phyloP scores from a whole-genome alignment of 2,113 vertebrate species.

The Microtus richardsoni region DNA sequence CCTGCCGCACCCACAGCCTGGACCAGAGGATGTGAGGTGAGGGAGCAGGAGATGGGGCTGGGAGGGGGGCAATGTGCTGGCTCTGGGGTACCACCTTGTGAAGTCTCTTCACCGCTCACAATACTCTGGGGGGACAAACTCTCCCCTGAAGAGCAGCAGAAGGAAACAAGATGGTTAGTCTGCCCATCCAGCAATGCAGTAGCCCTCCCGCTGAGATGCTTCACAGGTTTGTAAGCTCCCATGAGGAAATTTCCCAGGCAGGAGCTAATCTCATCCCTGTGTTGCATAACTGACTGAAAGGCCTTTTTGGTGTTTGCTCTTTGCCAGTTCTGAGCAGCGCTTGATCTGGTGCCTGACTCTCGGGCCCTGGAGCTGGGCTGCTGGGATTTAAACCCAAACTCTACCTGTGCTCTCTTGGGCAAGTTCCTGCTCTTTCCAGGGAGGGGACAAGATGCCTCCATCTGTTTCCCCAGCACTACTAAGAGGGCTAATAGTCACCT shows the following conservation, averaged over 20 bases:
- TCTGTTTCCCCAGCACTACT: not conserved
- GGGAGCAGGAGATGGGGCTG: not conserved
- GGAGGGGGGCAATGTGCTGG: no score
- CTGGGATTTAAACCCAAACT: not conserved
- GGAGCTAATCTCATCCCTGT: not conserved
- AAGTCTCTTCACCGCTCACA: not conserved
- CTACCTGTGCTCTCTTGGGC: not conserved
- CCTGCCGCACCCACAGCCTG: not conserved
- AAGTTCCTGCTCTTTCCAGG: not conserved
- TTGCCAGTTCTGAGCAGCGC: not conserved
- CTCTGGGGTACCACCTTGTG: not conserved
- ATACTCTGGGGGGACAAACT: not conserved
- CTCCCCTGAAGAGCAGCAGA: not conserved
- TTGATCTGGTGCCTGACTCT: fast-evolving
- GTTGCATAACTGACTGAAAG: not conserved
- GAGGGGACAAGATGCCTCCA: not conserved
- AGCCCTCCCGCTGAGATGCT: not conserved
- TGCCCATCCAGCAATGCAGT: not conserved
- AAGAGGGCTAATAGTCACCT: not conserved
- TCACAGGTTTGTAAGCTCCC: not conserved
- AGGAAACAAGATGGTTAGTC: not conserved
- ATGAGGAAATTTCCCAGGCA: not conserved
- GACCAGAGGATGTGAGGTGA: not conserved
- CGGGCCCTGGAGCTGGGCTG: not conserved
- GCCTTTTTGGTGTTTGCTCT: not conserved